These are phyloP conservation scores for Cylloceria caligata DNA, from an alignment of 2,888 invertebrate genomes.

Conservation along the genomic window DNA sequence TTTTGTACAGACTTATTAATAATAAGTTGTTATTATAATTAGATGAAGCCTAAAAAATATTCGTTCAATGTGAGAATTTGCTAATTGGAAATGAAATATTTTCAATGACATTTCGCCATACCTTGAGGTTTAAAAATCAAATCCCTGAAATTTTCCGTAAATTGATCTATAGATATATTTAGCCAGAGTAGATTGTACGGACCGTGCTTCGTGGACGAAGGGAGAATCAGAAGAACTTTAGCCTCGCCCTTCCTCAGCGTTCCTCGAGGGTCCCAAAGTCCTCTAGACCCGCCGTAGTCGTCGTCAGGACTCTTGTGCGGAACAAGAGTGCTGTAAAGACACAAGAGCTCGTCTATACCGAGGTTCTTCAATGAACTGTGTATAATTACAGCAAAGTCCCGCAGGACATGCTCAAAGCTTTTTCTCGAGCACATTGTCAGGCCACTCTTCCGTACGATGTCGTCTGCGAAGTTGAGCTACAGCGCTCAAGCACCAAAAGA, in stretches of 20 bases:
- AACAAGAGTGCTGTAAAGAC: slow-evolving; percentile 36
- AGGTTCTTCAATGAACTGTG: slow-evolving; percentile 48
- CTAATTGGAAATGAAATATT: too few species aligned
- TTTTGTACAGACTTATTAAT: too few species aligned
- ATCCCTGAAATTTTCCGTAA: not conserved
- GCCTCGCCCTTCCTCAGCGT: not conserved
- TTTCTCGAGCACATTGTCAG: slow-evolving; percentile 8
- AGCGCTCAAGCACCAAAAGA: slow-evolving; percentile 8
- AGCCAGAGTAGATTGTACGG: slow-evolving; percentile 38
- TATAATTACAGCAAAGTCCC: slow-evolving; percentile 49
- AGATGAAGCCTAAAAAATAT: too few species aligned
- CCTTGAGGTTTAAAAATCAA: not conserved
- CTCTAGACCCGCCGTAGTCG: slow-evolving; percentile 28
- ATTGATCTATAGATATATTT: not conserved
- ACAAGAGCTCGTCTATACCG: slow-evolving; percentile 29
- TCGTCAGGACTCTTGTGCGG: slow-evolving; percentile 19
- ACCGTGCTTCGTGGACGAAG: not conserved
- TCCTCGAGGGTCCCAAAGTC: slow-evolving; percentile 22
- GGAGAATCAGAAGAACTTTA: slow-evolving; percentile 12
- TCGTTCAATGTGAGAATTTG: too few species aligned
- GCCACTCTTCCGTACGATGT: slow-evolving; percentile 1
- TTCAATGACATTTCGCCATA: too few species aligned
- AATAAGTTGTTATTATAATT: too few species aligned
- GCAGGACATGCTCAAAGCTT: slow-evolving; percentile 38
- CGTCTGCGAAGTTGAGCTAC: slow-evolving; percentile 20